Evolutionary conservation across 2,113 vertebrate genomes (phyloP), one percentile per base, ranked within the genome.

Genomic region (Haemorhous mexicanus): DNA sequence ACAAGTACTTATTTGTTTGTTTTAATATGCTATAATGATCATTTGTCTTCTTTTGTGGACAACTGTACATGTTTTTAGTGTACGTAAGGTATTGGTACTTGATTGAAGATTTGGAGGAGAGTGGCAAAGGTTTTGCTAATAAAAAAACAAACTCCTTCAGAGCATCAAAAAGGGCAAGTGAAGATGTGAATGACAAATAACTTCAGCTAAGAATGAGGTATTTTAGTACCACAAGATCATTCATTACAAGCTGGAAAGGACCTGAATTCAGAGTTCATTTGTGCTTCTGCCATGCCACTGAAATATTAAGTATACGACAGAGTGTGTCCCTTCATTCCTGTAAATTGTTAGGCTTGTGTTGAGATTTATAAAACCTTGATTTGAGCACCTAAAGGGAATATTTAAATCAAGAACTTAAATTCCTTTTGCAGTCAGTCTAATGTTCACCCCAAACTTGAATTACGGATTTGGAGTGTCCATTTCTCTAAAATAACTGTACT

Each of bases 101-200:
- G 5, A 94, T 89, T 90, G 91, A 94, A 96, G 73, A 90, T 96
- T 96, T 94, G 94, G 97, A 95, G 49, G 46, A 89, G 46, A 84
- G 82, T 95, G 96, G 79, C 95, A 97, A 97, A 97, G 95, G 58
- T 96, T 97, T 97, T 91, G 56, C 90, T 98, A 97, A 94, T 92
- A 97, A 95, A 97, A 98, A 97, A 98, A 98, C 96, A 98, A 98
- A 97, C 90, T 95, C 81, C 73, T 33, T 74, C 79, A 96, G 80
- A 94, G 92, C 85, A 79, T 81, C 90, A 96, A 79, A 93, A 93
- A 78, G 23, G 37, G 37, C 44, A 89, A 93, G 55, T 56, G 74
- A 89, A 94, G 90, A 93, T 86, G 21, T 50, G 44, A 87, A 63
- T 92, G 49, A 87, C 61, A 95, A 83, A 95, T 41, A 85, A 47